A percentile compares a stretch with the other conserved stretches of the same genome.
Conservation (phyloP, 2,113 vertebrate species). For the Laterallus jamaicensis region DNA sequence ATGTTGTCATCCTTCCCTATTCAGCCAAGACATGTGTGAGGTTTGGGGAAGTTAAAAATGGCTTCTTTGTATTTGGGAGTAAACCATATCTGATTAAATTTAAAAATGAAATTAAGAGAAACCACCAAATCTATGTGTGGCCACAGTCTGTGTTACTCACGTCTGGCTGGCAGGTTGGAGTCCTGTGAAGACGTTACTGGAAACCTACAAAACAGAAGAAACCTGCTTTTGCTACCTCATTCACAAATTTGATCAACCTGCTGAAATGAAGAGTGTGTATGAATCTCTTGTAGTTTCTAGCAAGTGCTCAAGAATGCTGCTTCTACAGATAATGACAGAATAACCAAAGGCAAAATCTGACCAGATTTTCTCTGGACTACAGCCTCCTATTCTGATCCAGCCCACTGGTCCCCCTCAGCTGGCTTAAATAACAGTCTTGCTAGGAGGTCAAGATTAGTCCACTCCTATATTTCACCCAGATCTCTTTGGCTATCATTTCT, state of each 20-base stretch:
- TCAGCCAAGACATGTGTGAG: background rate
- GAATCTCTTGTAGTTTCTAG: background rate
- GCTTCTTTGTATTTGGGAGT: background rate
- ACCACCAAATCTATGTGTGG: background rate
- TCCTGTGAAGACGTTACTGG: background rate
- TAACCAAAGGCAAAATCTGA: background rate
- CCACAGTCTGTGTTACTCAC: background rate
- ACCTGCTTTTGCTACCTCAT: background rate
- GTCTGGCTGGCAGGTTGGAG: background rate
- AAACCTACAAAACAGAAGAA: background rate
- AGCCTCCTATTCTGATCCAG: background rate
- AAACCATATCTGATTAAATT: constrained; percentile 6
- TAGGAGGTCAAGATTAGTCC: constrained; percentile 5
- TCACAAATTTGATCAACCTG: background rate
- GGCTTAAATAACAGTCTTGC: background rate
- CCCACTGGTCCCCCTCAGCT: background rate
- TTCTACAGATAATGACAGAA: background rate
- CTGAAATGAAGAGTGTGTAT: background rate
- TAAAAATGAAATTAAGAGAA: background rate
- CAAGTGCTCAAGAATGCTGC: background rate
- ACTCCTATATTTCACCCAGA: background rate
- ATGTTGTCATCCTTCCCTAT: background rate
- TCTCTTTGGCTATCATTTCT: background rate
- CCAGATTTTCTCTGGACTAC: background rate
- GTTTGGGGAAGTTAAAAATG: background rate